Evolutionary conservation across 2,797 vertebrate species (phyloP).

Genomic region (Ctenochaetus hawaiiensis): DNA sequence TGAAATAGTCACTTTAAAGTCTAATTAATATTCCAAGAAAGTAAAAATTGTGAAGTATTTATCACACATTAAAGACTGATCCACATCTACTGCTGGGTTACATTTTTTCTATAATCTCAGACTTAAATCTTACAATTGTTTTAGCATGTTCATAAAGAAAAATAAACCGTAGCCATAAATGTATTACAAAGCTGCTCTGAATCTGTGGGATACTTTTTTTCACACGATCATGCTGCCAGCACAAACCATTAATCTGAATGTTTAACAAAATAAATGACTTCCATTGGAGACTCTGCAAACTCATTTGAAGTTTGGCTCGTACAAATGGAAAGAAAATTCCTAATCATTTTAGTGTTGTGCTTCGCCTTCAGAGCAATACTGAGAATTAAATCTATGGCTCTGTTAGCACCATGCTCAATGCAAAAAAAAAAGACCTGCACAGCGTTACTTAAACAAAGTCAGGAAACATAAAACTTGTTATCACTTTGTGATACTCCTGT

Average conservation of each 20-base stretch:
- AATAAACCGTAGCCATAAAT: not conserved
- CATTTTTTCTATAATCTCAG: not conserved
- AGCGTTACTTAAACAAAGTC: not conserved
- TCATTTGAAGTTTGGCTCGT: not conserved
- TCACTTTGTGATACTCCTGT: not conserved
- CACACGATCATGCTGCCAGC: constrained; percentile 3
- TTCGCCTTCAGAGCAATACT: not conserved
- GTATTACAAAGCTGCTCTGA: not conserved
- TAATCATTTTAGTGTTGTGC: no score
- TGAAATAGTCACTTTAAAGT: not conserved
- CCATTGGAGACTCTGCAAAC: not conserved
- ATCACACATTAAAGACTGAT: not conserved
- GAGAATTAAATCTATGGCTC: constrained; percentile 1
- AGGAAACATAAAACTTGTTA: constrained; percentile 6
- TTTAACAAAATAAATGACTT: not conserved
- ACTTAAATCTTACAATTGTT: not conserved
- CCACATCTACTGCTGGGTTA: not conserved
- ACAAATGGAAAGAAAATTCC: no score
- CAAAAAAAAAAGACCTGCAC: not conserved
- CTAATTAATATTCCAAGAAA: not conserved
- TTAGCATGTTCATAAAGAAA: not conserved
- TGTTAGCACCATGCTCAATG: not conserved
- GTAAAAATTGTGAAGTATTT: not conserved
- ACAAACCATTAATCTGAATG: constrained; percentile 18
- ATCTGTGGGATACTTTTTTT: not conserved